These are phyloP conservation scores for Drosophila falleni DNA, from an alignment of 2,888 invertebrate species.

Conservation along the genomic window DNA sequence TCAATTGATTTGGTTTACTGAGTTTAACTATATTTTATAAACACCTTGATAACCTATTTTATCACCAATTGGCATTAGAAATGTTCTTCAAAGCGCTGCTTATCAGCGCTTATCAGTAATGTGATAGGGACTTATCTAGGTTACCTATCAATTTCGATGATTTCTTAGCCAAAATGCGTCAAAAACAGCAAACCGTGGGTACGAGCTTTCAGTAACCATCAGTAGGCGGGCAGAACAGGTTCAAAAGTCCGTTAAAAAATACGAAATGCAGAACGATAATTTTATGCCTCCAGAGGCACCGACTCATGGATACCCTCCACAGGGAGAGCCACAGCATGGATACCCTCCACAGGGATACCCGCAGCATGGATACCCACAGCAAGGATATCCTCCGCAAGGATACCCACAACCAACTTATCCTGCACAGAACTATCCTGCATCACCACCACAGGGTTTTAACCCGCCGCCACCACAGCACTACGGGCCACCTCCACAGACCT, in stretches of 20 bases:
- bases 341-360: constrained; percentile 32
- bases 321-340: constrained; percentile 6
- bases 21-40: background rate
- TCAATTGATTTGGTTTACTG: background rate
- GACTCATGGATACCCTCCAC: constrained; percentile 30
- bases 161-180: background rate
- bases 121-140: constrained; percentile 30
- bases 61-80: constrained; percentile 18
- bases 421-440: constrained; percentile 23
- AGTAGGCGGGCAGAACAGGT: constrained; percentile 3
- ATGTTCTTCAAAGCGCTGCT: background rate
- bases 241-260: background rate
- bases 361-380: constrained; percentile 17
- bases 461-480: constrained; percentile 34
- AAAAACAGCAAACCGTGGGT: constrained; percentile 7
- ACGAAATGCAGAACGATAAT: constrained; percentile 66
- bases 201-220: constrained; percentile 32
- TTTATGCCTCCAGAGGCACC: constrained; percentile 34
- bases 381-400: constrained; percentile 24
- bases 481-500: constrained; percentile 30
- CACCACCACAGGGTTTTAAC: constrained; percentile 21
- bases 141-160: constrained; percentile 12
- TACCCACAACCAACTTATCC: constrained; percentile 46
- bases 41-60: constrained; percentile 21
- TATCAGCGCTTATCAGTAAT: constrained; percentile 26